Evolutionary conservation across 1,140 invertebrate genomes (phyloP), one percentile per base, ranked within the genome.

Genomic region (Drosophila subobscura): DNA sequence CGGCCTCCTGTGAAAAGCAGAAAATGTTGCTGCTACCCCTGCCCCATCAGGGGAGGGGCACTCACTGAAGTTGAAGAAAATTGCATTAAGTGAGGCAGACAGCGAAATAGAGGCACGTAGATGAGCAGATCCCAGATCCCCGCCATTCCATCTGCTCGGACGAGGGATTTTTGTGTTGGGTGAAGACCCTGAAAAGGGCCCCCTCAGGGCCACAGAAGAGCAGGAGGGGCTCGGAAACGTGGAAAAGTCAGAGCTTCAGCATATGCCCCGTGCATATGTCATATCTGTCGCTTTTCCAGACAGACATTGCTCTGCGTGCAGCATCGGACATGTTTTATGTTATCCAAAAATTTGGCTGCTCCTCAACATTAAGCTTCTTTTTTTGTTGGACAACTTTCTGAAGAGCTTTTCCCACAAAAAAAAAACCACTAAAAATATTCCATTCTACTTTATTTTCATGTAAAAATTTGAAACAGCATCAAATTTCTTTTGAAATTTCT

Each of bases 31-130:
- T 10, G 10, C 33, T 10, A 3, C 33, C 33, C 33, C 10, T 37
- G 33, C 33, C 33, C 3, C 33, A 33, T 27, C 5, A 1, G 10
- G 33, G 4, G 33, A 7, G 7, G 12, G 33, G 10, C 33, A 37
- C 33, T 37, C 33, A 37, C 33, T 27, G 29, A 59, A 71, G 41
- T 65, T 54, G 52, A 40, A 25, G 65, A 66, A 76, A 76, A 76
- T 76, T 76, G 73, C 68, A 76, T 76, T 76, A 72, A 64, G 56
- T 52, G 42, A 27, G 16, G 33, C 68, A 76, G 73, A 76, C 73
- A 76, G 57, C 22, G 68, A 45, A 72, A 72, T 76, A 57, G 68
- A 72, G 67, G 51, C 73, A 76, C 73, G 73, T 76, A 76, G 52
- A 10, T 55, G 50, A 12, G 37, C 16, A 54, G 52, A 23, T 20